These are phyloP conservation scores for Cricetomys ansorgei DNA, from an alignment of 2,113 vertebrate genomes.

Conservation along the genomic window DNA sequence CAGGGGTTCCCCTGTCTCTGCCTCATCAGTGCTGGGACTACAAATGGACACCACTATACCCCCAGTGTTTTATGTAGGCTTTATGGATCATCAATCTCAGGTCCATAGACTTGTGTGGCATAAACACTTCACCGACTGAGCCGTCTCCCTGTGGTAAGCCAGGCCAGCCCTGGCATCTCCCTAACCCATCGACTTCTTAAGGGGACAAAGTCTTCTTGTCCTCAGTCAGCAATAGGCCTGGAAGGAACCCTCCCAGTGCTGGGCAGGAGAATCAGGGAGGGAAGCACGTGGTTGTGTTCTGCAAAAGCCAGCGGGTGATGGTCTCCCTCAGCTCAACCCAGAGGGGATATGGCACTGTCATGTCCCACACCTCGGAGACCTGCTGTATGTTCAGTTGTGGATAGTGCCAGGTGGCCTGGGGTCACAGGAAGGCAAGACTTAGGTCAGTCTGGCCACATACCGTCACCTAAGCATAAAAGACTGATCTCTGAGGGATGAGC, in stretches of 20 bases:
- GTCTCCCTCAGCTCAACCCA: not conserved
- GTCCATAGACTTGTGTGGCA: not conserved
- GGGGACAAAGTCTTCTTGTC: constrained; percentile 82
- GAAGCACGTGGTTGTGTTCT: not conserved
- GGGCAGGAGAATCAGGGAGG: not conserved
- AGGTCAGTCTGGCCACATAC: not conserved
- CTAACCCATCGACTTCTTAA: constrained; percentile 69
- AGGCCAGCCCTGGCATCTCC: no score
- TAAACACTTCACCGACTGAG: not conserved
- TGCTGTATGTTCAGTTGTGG: not conserved
- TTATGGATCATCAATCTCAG: not conserved
- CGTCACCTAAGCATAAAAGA: not conserved
- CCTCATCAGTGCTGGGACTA: no score
- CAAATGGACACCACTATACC: not conserved
- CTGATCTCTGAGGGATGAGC: not conserved
- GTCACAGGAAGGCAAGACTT: not conserved
- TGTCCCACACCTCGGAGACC: fast-evolving
- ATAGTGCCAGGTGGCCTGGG: not conserved
- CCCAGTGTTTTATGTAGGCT: not conserved
- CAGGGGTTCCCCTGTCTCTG: not conserved
- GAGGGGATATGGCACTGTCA: not conserved
- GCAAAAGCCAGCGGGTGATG: not conserved
- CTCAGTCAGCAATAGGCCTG: not conserved
- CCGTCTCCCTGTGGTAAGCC: no score
- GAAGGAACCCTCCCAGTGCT: not conserved